Conservation (phyloP, 2,888 invertebrate species). For the Cantharis rustica region DNA sequence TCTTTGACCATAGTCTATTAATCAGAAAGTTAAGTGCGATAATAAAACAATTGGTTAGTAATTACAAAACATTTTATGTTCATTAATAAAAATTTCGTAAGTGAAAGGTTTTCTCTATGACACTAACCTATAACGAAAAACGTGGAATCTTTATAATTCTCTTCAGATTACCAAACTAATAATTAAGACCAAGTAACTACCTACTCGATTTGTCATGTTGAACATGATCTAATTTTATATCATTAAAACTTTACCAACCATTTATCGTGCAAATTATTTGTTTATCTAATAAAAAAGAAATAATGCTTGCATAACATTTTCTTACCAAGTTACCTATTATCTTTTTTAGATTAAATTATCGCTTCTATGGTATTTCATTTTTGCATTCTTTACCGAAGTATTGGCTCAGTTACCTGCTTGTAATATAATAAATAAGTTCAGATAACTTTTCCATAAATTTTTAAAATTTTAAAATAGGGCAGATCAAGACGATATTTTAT, state of each 20-base stretch:
- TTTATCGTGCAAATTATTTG: not conserved
- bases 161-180: conserved; percentile 7
- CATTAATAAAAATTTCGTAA: conserved; percentile 12
- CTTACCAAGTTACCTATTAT: not conserved
- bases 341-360: not conserved
- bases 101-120: conserved; percentile 14
- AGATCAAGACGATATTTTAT: no score
- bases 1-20: not conserved
- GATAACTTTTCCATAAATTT: not conserved
- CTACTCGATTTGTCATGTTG: not conserved
- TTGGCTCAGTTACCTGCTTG: not conserved
- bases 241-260: not conserved
- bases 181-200: conserved; percentile 8
- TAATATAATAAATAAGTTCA: not conserved
- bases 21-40: not conserved
- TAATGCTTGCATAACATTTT: not conserved
- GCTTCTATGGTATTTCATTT: not conserved
- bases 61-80: not conserved
- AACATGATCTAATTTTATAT: not conserved
- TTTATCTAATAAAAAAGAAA: not conserved
- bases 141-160: conserved; percentile 12
- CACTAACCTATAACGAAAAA: conserved; percentile 18
- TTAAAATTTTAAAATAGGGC: no score
- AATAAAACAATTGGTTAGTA: not conserved
- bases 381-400: not conserved